These are phyloP conservation scores for Acestrorhynchus altus DNA, from an alignment of 2,797 vertebrate species.

Conservation along the genomic window DNA sequence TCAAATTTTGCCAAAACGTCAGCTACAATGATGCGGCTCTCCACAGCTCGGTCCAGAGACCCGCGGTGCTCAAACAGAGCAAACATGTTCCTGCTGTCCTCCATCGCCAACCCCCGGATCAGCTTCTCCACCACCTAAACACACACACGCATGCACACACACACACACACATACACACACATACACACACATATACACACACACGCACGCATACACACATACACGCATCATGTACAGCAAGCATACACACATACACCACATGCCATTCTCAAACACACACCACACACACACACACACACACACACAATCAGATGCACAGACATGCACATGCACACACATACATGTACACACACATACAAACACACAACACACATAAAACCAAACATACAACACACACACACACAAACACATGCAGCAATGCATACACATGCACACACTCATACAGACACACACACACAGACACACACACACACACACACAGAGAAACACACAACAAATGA, in stretches of 20 bases:
- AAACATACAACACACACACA: neutral
- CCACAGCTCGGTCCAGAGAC: conserved; percentile 84
- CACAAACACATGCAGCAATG: neutral
- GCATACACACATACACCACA: too few species aligned
- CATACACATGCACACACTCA: neutral
- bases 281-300: too few species aligned
- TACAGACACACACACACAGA: too few species aligned
- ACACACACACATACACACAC: neutral
- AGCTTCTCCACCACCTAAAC: conserved; percentile 92
- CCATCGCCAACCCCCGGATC: conserved; percentile 93
- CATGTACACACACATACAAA: neutral
- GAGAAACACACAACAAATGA: too few species aligned
- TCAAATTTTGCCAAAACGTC: conserved; percentile 93
- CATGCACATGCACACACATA: conserved; percentile 11
- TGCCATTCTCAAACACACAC: too few species aligned
- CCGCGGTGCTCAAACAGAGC: conserved; percentile 88
- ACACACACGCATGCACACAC: too few species aligned
- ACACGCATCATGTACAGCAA: too few species aligned
- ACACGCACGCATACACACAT: too few species aligned
- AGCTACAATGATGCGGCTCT: conserved; percentile 89
- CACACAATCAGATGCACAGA: conserved; percentile 18
- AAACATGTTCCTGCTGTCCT: conserved; percentile 91
- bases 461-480: too few species aligned
- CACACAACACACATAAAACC: neutral
- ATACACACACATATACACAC: neutral